Conservation (phyloP, 1,140 invertebrate species). For the Brachystomella parvula region DNA sequence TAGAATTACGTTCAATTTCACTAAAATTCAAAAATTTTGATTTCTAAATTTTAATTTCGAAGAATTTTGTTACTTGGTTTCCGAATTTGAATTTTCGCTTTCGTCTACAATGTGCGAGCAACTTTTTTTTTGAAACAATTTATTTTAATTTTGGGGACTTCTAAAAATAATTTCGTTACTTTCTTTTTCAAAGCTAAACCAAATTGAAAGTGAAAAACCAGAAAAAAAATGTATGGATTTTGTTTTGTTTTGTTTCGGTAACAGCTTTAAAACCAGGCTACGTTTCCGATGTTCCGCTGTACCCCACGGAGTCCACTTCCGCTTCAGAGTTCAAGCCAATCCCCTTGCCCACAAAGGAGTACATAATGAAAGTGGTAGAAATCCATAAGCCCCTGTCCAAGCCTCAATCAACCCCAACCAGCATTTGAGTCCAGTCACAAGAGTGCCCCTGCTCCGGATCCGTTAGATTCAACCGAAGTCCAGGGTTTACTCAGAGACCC, state of each 20-base stretch:
- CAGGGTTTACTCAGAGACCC: constrained; percentile 10
- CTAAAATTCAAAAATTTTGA: too few species aligned
- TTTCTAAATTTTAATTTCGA: too few species aligned
- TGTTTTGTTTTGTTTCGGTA: background rate
- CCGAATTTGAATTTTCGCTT: too few species aligned
- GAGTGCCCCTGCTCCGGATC: background rate
- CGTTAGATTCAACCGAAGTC: background rate
- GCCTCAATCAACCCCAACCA: constrained; percentile 18
- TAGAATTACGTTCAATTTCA: too few species aligned
- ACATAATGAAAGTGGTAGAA: constrained; percentile 12
- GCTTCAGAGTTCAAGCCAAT: constrained; percentile 30
- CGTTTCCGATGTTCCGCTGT: constrained; percentile 21
- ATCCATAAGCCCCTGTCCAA: background rate
- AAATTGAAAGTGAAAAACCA: background rate
- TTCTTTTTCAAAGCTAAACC: background rate
- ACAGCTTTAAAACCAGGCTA: constrained; percentile 16
- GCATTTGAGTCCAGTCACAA: constrained; percentile 11
- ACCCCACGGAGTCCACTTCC: constrained; percentile 19
- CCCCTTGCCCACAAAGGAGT: background rate
- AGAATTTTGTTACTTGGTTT: too few species aligned
- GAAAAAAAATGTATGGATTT: background rate
- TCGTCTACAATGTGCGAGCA: too few species aligned
- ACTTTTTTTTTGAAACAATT: too few species aligned
- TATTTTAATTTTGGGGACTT: too few species aligned
- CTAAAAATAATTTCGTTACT: too few species aligned